Evolutionary conservation across 2,888 invertebrate species (phyloP), one percentile per base, ranked within the genome.

Genomic region (Drosophila nr. medialis): DNA sequence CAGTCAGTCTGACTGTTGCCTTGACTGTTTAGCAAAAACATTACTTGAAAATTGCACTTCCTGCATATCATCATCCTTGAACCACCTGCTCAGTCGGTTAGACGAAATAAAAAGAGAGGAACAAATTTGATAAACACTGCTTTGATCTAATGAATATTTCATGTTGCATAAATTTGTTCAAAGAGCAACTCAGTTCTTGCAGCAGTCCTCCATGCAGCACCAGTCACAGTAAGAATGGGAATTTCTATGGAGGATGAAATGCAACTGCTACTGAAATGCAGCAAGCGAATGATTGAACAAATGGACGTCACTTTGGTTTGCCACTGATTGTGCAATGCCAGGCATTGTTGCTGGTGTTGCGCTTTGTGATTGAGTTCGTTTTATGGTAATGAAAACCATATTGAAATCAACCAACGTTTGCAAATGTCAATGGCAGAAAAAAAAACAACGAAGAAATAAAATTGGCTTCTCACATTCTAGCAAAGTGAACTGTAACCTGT

Each of bases 121-220:
- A 1, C 15, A 55, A 45, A 4, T 24, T 15, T 8, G 27, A 8
- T 45, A 24, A 62, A 60, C 27, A 7, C 45, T 51, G 5, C 48
- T 62, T 77, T 79, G 76, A 85, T 82, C 80, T 78, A 77, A 81
- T 89, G 89, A 89, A 90, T 90, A 86, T 90, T 88, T 90, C 82
- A 90, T 88, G 80, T 71, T 75, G 82, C 86, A 79, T 82, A 83
- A 86, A 79, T 83, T 86, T 66, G 60, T 62, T 56, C 61, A 65
- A 71, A 68, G 42, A 51, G 50, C 58, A 45, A 4, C 45, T 15
- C 4, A 4, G 2, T 24, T 8, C 45, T 24, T 24, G 24, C 45
- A 24, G 24, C 45, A 15, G 15, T 45, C 24, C 45, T 29, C 21
- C 13, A 29, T 18, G 38, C 27, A 21, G 18, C 32, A 34, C 48